phyloP scores from a whole-genome alignment of 2,113 vertebrate species.

The Vulpes lagopus region DNA sequence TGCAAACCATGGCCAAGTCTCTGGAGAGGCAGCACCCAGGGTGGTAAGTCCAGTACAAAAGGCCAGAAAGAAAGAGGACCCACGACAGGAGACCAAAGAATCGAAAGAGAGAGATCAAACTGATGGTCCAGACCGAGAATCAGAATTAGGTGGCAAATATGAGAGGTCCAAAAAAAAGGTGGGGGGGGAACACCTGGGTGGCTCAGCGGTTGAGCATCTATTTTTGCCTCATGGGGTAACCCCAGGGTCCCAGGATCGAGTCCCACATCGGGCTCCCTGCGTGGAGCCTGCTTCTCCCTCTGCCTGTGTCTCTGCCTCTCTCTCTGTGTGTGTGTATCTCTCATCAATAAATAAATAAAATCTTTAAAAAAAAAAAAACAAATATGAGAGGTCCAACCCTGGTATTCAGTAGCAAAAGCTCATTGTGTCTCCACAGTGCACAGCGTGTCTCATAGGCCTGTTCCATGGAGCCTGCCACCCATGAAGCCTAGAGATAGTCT shows the following conservation, averaged over 20 bases:
- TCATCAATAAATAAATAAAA: too few species aligned
- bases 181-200: too few species aligned
- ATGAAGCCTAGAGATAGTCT: not conserved
- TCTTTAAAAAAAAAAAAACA: too few species aligned
- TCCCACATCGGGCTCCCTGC: too few species aligned
- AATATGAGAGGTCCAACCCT: not conserved
- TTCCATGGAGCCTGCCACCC: not conserved
- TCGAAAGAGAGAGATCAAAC: not conserved
- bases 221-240: too few species aligned
- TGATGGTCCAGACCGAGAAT: not conserved
- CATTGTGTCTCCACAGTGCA: too few species aligned
- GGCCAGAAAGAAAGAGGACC: not conserved
- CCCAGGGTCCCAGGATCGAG: too few species aligned
- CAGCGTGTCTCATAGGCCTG: accelerated
- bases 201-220: too few species aligned
- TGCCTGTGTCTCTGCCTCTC: too few species aligned
- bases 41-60: not conserved
- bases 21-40: not conserved
- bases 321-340: too few species aligned
- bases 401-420: not conserved
- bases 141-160: not conserved
- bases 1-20: not conserved
- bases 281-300: too few species aligned
- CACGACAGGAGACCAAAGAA: not conserved
- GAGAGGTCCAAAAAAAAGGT: not conserved